Base-by-base conservation (phyloP, 2,113 vertebrate genomes). In the Bolborhynchus lineola region DNA sequence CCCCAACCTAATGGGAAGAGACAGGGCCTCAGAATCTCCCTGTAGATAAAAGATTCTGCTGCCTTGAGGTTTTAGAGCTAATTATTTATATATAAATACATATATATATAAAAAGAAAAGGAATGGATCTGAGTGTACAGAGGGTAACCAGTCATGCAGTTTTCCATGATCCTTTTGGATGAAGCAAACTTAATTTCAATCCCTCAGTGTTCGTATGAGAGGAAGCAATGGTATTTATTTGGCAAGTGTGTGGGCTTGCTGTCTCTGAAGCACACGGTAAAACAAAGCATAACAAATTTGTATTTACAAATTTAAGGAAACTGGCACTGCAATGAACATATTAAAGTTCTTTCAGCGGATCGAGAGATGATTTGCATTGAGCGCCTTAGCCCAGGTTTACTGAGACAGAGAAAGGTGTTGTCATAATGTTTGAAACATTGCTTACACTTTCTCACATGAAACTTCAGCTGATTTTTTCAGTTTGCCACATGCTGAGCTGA, bases 201-300 rank as follows among this genome's bases (percentile, higher is more conserved):
- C 75, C 84, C 31, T 71, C 69, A 25, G 5, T 79, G 44, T 89
- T 82, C 79, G 74, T 75, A 49, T 0, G 1, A 68, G 92, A 82
- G 62, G 62, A 70, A 89, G 39, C n/a, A 64, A 59, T 19, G 41
- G 47, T 76, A 57, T 92, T 95, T 96, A 55, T 86, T 44, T 86
- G 85, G 72, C 92, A 88, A 75, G 67, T 64, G 16, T 77, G 68
- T 67, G 47, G 60, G 68, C 76, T 70, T 3, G 0, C 16, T 76
- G 24, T 17, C 59, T 83, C 59, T 75, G 60, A 93, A 93, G 85
- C 79, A 78, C 9, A 2, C 64, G 44, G 37, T 82, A 90, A 95
- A 91, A 52, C 88, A 92, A 88, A 96, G 60, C 60, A 42, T 75
- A 95, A 96, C 93, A 92, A 93, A 95, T 90, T 80, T 84, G 64